Percentiles rank a stretch among this genome's conserved stretches.
phyloP scores from a whole-genome alignment of 1,140 invertebrate species.

The Brachionus plicatilis region DNA sequence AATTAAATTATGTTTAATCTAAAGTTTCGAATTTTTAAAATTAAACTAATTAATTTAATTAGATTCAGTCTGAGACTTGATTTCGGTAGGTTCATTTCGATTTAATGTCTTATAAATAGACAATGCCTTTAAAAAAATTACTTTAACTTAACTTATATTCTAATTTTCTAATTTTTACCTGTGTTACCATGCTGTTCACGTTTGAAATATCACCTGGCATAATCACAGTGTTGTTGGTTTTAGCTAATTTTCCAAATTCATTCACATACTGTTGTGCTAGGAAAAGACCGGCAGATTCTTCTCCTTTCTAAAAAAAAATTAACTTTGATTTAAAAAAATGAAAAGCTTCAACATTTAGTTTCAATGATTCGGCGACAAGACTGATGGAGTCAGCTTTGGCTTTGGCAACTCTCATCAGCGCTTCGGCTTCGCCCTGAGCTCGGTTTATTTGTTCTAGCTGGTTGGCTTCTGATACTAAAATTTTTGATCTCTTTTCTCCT shows the following conservation, averaged over 20 bases:
- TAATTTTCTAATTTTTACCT: neutral
- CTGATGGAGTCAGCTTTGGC: constrained; percentile 26
- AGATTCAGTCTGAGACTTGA: neutral
- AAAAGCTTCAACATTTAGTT: neutral
- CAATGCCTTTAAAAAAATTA: constrained; percentile 11
- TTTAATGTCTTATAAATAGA: constrained; percentile 35
- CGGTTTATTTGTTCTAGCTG: constrained; percentile 56
- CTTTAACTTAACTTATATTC: neutral
- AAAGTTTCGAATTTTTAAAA: neutral
- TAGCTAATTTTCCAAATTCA: constrained; percentile 85
- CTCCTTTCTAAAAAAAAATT: constrained; percentile 60
- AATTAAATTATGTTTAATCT: neutral
- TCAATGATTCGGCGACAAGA: neutral
- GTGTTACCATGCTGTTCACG: constrained; percentile 35
- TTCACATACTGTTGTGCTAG: constrained; percentile 89
- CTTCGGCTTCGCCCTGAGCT: constrained; percentile 46
- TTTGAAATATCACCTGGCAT: constrained; percentile 61
- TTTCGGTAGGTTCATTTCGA: neutral
- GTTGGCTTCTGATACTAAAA: constrained; percentile 73
- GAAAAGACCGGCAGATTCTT: constrained; percentile 80
- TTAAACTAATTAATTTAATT: neutral
- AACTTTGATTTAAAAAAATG: neutral
- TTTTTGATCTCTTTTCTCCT: constrained; percentile 80
- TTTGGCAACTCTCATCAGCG: constrained; percentile 10
- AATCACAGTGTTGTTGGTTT: constrained; percentile 87